These are phyloP conservation scores for Adelognathus sp. DNA, from an alignment of 2,888 invertebrate genomes.

Conservation along the genomic window DNA sequence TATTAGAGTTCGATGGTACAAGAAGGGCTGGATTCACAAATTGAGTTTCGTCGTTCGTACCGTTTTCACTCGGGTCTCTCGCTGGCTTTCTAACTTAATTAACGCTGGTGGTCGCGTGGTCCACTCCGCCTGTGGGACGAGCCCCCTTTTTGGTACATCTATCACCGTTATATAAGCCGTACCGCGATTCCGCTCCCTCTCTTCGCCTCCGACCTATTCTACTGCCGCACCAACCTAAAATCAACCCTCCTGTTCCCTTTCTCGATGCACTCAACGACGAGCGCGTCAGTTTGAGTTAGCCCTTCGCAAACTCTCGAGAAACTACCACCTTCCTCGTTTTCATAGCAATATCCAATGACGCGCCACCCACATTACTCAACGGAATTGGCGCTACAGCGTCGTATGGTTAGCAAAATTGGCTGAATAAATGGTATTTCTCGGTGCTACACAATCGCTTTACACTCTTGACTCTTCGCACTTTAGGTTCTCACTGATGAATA, in stretches of 20 bases:
- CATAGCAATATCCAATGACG: constrained; percentile 41
- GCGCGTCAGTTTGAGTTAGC: constrained; percentile 26
- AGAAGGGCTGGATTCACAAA: constrained; percentile 55
- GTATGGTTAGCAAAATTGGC: constrained; percentile 40
- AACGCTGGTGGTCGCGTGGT: constrained; percentile 57
- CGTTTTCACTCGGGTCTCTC: constrained; percentile 8
- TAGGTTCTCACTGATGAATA: background rate
- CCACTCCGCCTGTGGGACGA: constrained; percentile 42
- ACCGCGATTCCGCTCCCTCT: constrained; percentile 12
- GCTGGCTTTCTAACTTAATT: constrained; percentile 55
- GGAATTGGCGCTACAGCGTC: constrained; percentile 30
- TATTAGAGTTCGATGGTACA: constrained; percentile 56
- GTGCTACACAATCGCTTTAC: background rate
- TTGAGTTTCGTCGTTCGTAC: constrained; percentile 57
- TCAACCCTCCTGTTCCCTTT: constrained; percentile 43
- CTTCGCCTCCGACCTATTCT: constrained; percentile 13
- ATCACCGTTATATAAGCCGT: background rate
- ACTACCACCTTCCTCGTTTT: background rate
- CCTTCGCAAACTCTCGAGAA: constrained; percentile 17
- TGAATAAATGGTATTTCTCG: constrained; percentile 14
- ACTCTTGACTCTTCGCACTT: background rate
- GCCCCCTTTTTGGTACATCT: constrained; percentile 44
- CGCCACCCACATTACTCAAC: constrained; percentile 40
- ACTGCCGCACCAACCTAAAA: constrained; percentile 46
- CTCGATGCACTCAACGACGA: background rate